Percentiles rank a stretch among this genome's conserved stretches.
These are phyloP conservation scores for Crotalus adamanteus DNA, from an alignment of 2,797 vertebrate species.

Conservation along the genomic window DNA sequence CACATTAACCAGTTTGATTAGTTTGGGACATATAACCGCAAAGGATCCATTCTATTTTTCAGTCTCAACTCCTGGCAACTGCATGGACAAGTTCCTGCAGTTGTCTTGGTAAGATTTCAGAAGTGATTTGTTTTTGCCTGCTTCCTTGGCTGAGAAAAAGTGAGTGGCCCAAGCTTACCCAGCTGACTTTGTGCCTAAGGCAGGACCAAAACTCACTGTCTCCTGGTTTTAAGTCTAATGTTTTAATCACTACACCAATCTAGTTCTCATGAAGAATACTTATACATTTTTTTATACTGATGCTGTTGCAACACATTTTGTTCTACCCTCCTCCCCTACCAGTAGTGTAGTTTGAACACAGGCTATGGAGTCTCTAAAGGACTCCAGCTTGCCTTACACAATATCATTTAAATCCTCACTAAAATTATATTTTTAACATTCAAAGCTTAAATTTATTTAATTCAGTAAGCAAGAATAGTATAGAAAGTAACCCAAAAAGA, in stretches of 20 bases:
- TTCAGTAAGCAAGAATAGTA: neutral
- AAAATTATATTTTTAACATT: neutral
- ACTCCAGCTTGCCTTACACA: neutral
- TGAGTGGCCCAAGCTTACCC: neutral
- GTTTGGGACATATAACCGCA: conserved; percentile 11
- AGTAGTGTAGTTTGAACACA: neutral
- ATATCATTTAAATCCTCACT: neutral
- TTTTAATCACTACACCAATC: neutral
- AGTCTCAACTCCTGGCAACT: neutral
- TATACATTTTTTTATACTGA: neutral
- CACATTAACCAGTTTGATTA: conserved; percentile 61
- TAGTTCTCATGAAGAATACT: neutral
- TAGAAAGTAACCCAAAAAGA: accelerated
- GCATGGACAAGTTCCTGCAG: neutral
- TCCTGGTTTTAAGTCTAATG: neutral
- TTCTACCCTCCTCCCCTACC: neutral
- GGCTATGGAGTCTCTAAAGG: neutral
- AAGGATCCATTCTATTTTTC: neutral
- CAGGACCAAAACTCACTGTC: neutral
- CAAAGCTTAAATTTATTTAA: neutral
- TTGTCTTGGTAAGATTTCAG: neutral
- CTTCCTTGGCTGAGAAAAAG: neutral
- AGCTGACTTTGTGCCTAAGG: neutral
- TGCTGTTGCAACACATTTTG: neutral
- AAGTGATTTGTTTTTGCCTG: neutral